Percentiles rank a stretch among this genome's conserved stretches.
These are phyloP conservation scores for Nesogale talazaci DNA, from an alignment of 2,113 vertebrate species.

Conservation along the genomic window DNA sequence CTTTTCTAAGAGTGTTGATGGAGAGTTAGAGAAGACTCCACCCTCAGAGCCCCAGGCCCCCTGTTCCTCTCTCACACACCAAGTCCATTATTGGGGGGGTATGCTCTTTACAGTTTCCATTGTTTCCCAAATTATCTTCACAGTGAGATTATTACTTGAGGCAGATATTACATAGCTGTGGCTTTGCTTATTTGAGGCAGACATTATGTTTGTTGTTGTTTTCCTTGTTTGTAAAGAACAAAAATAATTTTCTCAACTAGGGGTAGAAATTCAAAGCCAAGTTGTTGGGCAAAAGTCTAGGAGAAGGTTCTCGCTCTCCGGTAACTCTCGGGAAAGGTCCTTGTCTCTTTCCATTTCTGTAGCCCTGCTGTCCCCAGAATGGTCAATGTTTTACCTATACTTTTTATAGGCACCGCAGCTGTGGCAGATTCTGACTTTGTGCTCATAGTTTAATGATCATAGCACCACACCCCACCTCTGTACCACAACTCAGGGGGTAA, in stretches of 20 bases:
- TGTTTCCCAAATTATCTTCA: constrained; percentile 33
- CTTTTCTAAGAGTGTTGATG: background rate
- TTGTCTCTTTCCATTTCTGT: background rate
- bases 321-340: background rate
- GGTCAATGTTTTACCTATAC: background rate
- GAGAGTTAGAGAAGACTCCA: background rate
- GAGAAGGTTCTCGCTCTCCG: background rate
- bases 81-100: background rate
- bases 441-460: constrained; percentile 13
- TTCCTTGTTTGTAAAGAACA: background rate
- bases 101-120: background rate
- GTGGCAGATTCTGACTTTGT: background rate
- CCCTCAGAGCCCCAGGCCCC: background rate
- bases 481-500: background rate
- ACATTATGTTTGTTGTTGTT: no score
- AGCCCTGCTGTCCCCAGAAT: background rate
- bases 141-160: constrained; percentile 3
- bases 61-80: background rate
- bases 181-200: no score
- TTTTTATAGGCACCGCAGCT: constrained; percentile 28
- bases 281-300: background rate
- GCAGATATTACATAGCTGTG: background rate
- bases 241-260: background rate
- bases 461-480: background rate
- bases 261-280: background rate